A percentile compares a stretch with the other conserved stretches of the same genome.
phyloP scores from a whole-genome alignment of 2,888 invertebrate genomes.

The Tinea semifulvella region DNA sequence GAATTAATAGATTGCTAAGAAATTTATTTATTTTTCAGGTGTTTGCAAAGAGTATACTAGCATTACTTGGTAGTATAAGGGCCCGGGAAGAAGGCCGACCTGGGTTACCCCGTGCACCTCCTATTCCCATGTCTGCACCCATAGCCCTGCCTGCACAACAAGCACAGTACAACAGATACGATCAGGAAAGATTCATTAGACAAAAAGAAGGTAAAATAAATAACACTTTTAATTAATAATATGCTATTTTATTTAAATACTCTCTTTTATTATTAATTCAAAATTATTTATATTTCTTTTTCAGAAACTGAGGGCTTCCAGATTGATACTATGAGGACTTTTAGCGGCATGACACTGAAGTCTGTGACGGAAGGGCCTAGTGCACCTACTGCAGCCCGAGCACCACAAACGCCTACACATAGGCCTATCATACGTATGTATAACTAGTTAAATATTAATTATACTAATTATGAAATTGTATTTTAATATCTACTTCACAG shows the following conservation, averaged over 20 bases:
- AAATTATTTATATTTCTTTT: constrained; percentile 6
- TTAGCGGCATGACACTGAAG: constrained; percentile 97
- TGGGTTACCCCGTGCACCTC: constrained; percentile 57
- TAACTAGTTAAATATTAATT: not conserved
- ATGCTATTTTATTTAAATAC: not conserved
- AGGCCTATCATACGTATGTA: constrained; percentile 48
- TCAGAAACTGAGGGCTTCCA: constrained; percentile 97
- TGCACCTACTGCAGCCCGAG: constrained; percentile 64
- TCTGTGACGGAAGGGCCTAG: constrained; percentile 95
- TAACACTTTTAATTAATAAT: not conserved
- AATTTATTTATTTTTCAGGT: constrained; percentile 66
- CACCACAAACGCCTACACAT: constrained; percentile 53
- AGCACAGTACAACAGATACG: constrained; percentile 97
- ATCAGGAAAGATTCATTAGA: constrained; percentile 95
- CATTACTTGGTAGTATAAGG: constrained; percentile 89
- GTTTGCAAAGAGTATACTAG: constrained; percentile 93
- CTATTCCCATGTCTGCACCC: constrained; percentile 69
- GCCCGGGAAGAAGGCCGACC: constrained; percentile 90
- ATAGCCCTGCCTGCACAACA: constrained; percentile 73
- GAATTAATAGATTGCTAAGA: no score
- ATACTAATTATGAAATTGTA: not conserved
- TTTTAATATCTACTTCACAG: no score
- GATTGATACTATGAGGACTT: constrained; percentile 98
- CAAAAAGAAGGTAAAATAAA: constrained; percentile 88
- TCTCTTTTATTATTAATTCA: not conserved